These are phyloP conservation scores for Melanostoma scalare DNA, from an alignment of 2,888 invertebrate species.

Conservation along the genomic window DNA sequence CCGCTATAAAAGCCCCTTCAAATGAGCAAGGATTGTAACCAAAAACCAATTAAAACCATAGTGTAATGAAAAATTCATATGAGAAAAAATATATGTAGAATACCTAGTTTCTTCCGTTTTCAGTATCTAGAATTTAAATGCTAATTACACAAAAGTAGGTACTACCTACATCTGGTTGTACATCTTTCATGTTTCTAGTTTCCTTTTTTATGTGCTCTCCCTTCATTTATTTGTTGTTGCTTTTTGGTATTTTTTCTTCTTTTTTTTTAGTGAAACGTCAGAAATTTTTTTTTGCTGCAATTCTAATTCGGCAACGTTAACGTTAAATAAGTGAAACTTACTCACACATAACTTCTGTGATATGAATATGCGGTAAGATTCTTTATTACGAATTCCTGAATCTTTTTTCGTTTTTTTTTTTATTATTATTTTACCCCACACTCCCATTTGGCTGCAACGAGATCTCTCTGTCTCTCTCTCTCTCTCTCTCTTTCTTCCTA, in stretches of 20 bases:
- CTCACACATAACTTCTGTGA: conserved; percentile 44
- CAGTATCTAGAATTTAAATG: conserved; percentile 57
- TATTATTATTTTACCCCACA: conserved; percentile 19
- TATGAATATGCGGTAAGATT: conserved; percentile 47
- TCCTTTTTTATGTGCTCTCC: conserved; percentile 23
- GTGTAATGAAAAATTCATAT: background rate
- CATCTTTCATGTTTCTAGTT: conserved; percentile 36
- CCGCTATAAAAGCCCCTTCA: conserved; percentile 19
- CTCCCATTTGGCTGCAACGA: conserved; percentile 22
- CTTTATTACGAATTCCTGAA: conserved; percentile 45
- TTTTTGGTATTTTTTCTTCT: conserved; percentile 2
- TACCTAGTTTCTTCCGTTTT: conserved; percentile 31
- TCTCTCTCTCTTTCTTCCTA: conserved; percentile 51
- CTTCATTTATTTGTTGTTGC: conserved; percentile 1
- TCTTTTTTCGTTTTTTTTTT: conserved; percentile 2
- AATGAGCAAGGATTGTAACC: conserved; percentile 33
- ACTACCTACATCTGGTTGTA: conserved; percentile 51
- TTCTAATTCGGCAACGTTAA: conserved; percentile 57
- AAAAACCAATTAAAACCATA: conserved; percentile 31
- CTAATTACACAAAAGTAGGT: conserved; percentile 51
- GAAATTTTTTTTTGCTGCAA: conserved; percentile 57
- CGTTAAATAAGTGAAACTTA: conserved; percentile 58
- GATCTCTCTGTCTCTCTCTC: background rate
- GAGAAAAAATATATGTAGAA: background rate
- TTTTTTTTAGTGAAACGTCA: conserved; percentile 45